Evolutionary conservation across 2,888 invertebrate genomes (phyloP).

Genomic region (Oxyteleia sp.): DNA sequence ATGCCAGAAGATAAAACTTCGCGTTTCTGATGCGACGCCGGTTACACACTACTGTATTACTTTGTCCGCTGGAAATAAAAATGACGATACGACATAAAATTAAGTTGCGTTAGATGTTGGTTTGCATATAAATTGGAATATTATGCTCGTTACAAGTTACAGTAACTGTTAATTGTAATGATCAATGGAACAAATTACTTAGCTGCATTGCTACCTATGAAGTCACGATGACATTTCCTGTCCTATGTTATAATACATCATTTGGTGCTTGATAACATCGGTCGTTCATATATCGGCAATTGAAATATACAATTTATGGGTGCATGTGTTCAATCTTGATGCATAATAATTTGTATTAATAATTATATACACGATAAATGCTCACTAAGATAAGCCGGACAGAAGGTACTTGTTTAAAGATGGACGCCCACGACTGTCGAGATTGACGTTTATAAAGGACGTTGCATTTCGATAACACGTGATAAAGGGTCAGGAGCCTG

Average conservation of each 20-base stretch:
- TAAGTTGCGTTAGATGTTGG: no score
- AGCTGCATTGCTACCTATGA: neutral
- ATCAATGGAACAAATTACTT: no score
- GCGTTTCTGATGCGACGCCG: slow-evolving; percentile 88
- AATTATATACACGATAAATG: slow-evolving; percentile 72
- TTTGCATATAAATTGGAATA: neutral
- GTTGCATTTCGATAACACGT: slow-evolving; percentile 58
- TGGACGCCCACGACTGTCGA: slow-evolving; percentile 75
- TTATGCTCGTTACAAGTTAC: neutral
- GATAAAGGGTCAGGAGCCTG: slow-evolving; percentile 55
- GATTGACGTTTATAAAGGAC: slow-evolving; percentile 76
- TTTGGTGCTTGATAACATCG: slow-evolving; percentile 65
- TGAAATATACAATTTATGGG: slow-evolving; percentile 71
- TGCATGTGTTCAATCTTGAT: slow-evolving; percentile 73
- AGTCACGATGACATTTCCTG: slow-evolving; percentile 64
- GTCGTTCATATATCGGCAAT: slow-evolving; percentile 66
- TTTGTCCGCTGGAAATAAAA: no score
- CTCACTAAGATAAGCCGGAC: slow-evolving; percentile 46
- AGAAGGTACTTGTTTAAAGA: slow-evolving; percentile 65
- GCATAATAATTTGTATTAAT: slow-evolving; percentile 80
- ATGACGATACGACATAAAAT: no score
- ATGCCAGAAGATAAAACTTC: slow-evolving; percentile 96
- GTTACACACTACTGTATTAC: no score
- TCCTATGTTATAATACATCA: slow-evolving; percentile 46
- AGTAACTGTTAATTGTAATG: no score